These are phyloP conservation scores for Pleuronectes platessa DNA, from an alignment of 2,113 vertebrate genomes.

Conservation along the genomic window DNA sequence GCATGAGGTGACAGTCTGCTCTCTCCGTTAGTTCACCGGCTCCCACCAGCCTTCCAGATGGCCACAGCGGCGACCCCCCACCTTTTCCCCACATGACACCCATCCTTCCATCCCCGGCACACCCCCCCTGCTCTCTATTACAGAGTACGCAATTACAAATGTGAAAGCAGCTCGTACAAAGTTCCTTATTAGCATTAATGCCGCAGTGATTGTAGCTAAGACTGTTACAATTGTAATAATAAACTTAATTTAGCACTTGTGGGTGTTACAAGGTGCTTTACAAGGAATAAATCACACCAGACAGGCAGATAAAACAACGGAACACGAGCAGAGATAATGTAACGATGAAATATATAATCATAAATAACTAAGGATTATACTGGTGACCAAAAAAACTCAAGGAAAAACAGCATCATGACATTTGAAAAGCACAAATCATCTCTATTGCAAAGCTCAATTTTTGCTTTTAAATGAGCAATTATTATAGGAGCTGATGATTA, in stretches of 20 bases:
- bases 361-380: neutral
- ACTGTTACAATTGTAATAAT: neutral
- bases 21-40: slow-evolving; percentile 52
- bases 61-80: slow-evolving; percentile 40
- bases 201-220: neutral
- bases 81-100: slow-evolving; percentile 40
- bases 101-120: neutral
- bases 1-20: slow-evolving; percentile 58
- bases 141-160: slow-evolving; percentile 9
- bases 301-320: neutral
- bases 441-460: neutral
- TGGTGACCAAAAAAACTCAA: neutral
- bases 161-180: neutral
- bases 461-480: neutral
- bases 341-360: neutral
- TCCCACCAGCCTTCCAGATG: slow-evolving; percentile 73
- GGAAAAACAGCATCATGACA: neutral
- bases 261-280: neutral
- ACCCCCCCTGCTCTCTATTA: neutral
- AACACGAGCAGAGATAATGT: no score
- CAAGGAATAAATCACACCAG: neutral
- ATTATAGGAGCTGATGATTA: neutral
- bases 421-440: neutral
- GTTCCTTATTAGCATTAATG: slow-evolving; percentile 12
- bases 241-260: neutral